Evolutionary conservation across 2,888 invertebrate genomes (phyloP).

Genomic region (Timema podura): DNA sequence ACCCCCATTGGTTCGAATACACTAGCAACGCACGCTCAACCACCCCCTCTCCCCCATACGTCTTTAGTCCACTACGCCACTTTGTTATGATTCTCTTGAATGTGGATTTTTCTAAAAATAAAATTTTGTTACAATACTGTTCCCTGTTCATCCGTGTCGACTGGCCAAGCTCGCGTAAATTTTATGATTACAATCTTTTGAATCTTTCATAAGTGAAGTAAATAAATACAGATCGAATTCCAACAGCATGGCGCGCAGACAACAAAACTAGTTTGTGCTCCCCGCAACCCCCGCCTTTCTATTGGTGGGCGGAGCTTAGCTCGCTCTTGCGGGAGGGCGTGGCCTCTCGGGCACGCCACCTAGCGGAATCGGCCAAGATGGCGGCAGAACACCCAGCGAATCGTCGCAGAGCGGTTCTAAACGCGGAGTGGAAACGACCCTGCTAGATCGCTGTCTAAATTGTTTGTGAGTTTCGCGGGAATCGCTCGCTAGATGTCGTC

Average conservation of each 20-base stretch:
- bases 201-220: neutral
- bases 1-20: conserved; percentile 1
- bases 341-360: conserved; percentile 6
- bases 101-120: too few relatives aligned
- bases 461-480: conserved; percentile 20
- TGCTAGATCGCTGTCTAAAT: conserved; percentile 6
- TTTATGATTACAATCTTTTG: conserved; percentile 4
- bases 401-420: conserved; percentile 19
- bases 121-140: too few relatives aligned
- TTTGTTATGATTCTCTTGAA: too few relatives aligned
- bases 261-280: too few relatives aligned
- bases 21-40: neutral
- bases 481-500: conserved; percentile 20
- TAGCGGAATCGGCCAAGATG: conserved; percentile 22
- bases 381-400: conserved; percentile 26
- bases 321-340: conserved; percentile 3
- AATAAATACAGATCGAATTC: too few relatives aligned
- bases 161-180: too few relatives aligned
- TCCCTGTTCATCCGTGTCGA: too few relatives aligned
- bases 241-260: too few relatives aligned
- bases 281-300: too few relatives aligned
- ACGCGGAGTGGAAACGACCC: conserved; percentile 4
- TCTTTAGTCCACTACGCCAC: too few relatives aligned
- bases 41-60: too few relatives aligned
- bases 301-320: conserved; percentile 7